Evolutionary conservation across 2,888 invertebrate species (phyloP).

Genomic region (Phytoseiulus persimilis): DNA sequence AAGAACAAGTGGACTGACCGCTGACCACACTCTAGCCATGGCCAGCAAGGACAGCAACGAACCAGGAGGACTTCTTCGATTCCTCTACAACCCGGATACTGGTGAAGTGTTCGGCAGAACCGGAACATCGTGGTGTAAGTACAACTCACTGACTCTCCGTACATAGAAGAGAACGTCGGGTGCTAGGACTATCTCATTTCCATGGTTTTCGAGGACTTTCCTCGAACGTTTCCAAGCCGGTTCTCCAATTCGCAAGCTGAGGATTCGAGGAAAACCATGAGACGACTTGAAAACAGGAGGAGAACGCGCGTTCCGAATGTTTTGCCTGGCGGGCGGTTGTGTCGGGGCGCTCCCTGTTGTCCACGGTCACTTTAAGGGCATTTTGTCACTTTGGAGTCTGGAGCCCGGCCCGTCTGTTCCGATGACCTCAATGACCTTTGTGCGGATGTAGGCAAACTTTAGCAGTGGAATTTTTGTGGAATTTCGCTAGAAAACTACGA

Average conservation of each 20-base stretch:
- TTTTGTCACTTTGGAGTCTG: conserved; percentile 28
- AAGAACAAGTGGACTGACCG: conserved; percentile 19
- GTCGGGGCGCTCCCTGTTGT: conserved; percentile 22
- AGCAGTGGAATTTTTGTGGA: not conserved
- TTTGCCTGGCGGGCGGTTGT: not conserved
- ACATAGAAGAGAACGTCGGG: not conserved
- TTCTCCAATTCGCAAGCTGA: not conserved
- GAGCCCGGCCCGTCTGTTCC: conserved; percentile 18
- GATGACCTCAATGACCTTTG: conserved; percentile 33
- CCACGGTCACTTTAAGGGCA: conserved; percentile 39
- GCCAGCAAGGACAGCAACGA: conserved; percentile 40
- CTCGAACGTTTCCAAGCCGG: not conserved
- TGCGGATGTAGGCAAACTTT: not conserved
- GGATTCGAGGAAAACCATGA: not conserved
- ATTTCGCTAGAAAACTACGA: not conserved
- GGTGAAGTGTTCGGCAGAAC: conserved; percentile 83
- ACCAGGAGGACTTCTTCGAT: conserved; percentile 75
- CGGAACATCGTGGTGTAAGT: conserved; percentile 90
- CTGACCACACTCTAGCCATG: conserved; percentile 6
- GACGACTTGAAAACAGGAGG: not conserved
- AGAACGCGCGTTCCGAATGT: not conserved
- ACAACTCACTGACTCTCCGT: not conserved
- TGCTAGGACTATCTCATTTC: conserved; percentile 23
- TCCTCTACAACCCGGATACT: conserved; percentile 85
- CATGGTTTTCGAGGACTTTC: not conserved